phyloP scores from a whole-genome alignment of 2,888 invertebrate genomes.

The Diarsia mendica region DNA sequence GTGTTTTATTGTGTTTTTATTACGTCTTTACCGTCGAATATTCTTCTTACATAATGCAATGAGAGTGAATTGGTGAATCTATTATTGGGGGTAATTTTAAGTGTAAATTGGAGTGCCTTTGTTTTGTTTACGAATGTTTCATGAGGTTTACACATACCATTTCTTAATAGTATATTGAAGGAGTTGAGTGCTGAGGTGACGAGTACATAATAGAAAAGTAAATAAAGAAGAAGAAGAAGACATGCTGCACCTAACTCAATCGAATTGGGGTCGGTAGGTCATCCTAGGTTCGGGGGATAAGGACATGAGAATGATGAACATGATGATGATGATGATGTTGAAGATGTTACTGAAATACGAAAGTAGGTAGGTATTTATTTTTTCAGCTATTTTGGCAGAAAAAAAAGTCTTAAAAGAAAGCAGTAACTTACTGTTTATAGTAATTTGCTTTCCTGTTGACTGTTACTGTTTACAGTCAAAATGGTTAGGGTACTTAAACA shows the following conservation, averaged over 20 bases:
- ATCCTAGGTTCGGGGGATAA: background rate
- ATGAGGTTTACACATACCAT: too few relatives aligned
- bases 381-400: background rate
- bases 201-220: background rate
- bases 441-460: too few relatives aligned
- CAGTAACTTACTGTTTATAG: background rate
- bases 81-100: conserved; percentile 2
- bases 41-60: conserved; percentile 23
- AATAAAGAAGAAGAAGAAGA: background rate
- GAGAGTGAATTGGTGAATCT: conserved; percentile 1
- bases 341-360: background rate
- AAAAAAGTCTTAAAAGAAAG: background rate
- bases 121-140: background rate
- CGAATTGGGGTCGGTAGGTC: background rate
- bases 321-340: background rate
- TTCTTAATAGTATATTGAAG: too few relatives aligned
- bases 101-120: background rate
- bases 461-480: too few relatives aligned
- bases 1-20: conserved; percentile 40
- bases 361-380: background rate
- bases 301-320: background rate
- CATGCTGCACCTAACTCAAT: background rate
- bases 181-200: too few relatives aligned
- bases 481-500: too few relatives aligned
- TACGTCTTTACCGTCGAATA: conserved; percentile 19